These are phyloP conservation scores for Musca domestica DNA, from an alignment of 1,140 invertebrate genomes.

Conservation along the genomic window DNA sequence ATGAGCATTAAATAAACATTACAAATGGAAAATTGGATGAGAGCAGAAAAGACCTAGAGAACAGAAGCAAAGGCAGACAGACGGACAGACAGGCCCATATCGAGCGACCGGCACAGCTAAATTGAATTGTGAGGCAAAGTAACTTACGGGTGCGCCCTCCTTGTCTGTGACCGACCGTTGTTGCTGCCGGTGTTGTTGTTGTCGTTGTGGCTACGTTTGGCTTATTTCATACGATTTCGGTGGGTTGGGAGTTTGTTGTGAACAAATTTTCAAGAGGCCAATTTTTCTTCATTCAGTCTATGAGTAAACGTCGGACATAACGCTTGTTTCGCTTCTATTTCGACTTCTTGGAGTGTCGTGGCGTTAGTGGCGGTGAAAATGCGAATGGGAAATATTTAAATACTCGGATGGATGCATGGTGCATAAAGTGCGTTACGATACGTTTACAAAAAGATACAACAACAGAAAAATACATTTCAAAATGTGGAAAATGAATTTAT, in stretches of 20 bases:
- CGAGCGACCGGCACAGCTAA: not conserved
- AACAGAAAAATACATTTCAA: not conserved
- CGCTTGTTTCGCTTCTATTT: not conserved
- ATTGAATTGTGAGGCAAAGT: slow-evolving; percentile 1
- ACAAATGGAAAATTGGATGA: not conserved
- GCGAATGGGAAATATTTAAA: not conserved
- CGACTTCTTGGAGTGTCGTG: not conserved
- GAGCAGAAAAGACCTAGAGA: not conserved
- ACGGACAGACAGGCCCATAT: not conserved
- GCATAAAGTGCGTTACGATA: not conserved
- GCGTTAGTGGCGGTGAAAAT: not conserved
- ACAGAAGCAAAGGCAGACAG: not conserved
- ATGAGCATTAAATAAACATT: not conserved
- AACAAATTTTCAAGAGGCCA: slow-evolving; percentile 11
- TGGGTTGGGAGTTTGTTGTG: too few relatives aligned
- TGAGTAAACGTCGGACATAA: slow-evolving; percentile 21
- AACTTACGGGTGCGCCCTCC: slow-evolving; percentile 22
- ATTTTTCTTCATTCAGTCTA: slow-evolving; percentile 20
- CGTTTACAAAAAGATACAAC: too few relatives aligned
- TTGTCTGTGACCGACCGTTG: not conserved
- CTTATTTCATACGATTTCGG: too few relatives aligned
- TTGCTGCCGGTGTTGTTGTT: not conserved
- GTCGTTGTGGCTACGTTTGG: too few relatives aligned
- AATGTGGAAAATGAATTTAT: not conserved
- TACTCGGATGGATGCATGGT: too few relatives aligned